Base-by-base conservation (phyloP, 1,140 invertebrate species). In the Dendroctonus ponderosae region DNA sequence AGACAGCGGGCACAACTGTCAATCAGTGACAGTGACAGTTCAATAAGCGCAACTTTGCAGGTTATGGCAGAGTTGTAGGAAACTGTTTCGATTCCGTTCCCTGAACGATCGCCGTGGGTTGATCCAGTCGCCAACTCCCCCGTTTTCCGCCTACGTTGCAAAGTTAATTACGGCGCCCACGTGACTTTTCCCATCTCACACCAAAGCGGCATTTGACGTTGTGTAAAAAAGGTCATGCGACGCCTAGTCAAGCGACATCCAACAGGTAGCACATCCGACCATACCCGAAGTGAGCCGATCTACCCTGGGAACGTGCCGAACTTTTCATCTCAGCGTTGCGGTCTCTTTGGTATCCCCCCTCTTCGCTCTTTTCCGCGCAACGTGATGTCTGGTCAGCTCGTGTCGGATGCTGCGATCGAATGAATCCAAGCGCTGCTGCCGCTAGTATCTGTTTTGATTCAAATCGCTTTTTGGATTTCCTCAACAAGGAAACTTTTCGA, bases 231-330 rank as follows among this genome's bases (percentile, higher is more conserved):
- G 53, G 53, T 65, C 62, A 65, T 48, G 43, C 46, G 26, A 46
- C 44, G 62, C 60, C 60, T 40, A 62, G 39, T 60, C 42, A 48
- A 59, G 26, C 60, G 42, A 9, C 42, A 58, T 42, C 43, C 54
- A 68, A 68, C 66, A 68, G 66, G 66, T 68, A 68, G 66, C 60
- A 8, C 42, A 39, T 51, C 61, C 69, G 69, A 70, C 9, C 26
- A 1, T 5, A 6, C 14, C 8, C 70, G 70, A 53, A 26, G 7
- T 37, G 5, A 11, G 39, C 66, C 70, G 70, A 71, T 11, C 43
- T 50, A 66, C 51, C 70, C 66, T 71, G 70, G 70, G 70, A 71
- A 71, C 70, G 70, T 67, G 70, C 70, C 70, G 70, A 71, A 62
- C 66, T 57, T 65, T 65, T 51, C 65, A 58, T 70, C 65, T 70